Conservation (phyloP, 2,797 vertebrate species). For the Momotus momota region DNA sequence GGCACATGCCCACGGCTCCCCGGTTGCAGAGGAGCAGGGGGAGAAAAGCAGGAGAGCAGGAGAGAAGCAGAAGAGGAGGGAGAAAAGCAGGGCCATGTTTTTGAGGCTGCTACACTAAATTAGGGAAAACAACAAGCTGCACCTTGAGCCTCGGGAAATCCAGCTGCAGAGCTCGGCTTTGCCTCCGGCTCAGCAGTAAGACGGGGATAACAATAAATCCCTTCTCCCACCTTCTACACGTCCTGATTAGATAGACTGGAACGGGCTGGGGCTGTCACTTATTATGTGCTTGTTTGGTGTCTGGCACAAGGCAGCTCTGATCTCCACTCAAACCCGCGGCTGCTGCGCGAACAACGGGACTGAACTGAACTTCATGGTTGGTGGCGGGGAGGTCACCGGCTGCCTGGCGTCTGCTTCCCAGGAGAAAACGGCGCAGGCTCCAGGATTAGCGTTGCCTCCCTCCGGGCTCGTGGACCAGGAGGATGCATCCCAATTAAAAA, state of each 20-base stretch:
- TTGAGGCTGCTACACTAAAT: neutral
- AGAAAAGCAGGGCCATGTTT: neutral
- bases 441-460: neutral
- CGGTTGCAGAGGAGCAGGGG: neutral
- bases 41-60: neutral
- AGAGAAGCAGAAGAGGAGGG: neutral
- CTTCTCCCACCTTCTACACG: conserved; percentile 35
- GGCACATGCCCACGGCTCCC: neutral
- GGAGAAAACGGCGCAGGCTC: neutral
- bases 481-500: neutral
- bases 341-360: neutral
- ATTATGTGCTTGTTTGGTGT: neutral
- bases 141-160: neutral
- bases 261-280: neutral
- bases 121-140: neutral
- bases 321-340: accelerated
- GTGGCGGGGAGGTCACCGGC: neutral
- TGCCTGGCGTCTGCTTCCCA: accelerated
- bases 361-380: neutral
- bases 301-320: neutral
- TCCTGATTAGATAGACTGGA: neutral
- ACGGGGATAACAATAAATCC: conserved; percentile 43
- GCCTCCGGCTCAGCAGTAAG: conserved; percentile 23
- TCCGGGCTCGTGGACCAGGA: accelerated
- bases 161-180: neutral